Percentiles rank a stretch among this genome's conserved stretches.
phyloP scores from a whole-genome alignment of 2,113 vertebrate species.

The Petrocephalus zakoni region DNA sequence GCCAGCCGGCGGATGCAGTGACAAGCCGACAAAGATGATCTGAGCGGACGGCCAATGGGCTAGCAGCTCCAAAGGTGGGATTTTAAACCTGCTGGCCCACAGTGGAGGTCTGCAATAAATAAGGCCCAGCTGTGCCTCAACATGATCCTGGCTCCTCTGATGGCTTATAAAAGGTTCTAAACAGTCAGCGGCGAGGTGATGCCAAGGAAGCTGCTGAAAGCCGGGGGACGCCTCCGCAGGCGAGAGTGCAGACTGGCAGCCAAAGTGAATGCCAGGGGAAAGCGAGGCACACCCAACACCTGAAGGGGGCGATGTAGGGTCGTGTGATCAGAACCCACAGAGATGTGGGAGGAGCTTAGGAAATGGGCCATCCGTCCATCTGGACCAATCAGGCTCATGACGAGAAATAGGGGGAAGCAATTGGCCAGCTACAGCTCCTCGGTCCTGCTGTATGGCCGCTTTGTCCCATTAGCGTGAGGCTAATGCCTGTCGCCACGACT shows the following conservation, averaged over 20 bases:
- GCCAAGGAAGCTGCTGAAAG: conserved; percentile 1
- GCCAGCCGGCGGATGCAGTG: neutral
- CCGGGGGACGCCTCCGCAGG: neutral
- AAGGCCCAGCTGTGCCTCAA: neutral
- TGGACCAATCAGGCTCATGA: neutral
- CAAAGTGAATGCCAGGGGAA: neutral
- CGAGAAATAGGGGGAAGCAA: neutral
- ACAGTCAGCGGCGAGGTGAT: neutral
- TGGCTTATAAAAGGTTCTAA: conserved; percentile 15
- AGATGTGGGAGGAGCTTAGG: neutral
- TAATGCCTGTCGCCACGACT: no score
- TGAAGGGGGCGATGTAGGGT: neutral
- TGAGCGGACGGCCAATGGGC: no score
- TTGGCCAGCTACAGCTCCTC: neutral
- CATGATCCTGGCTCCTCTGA: neutral
- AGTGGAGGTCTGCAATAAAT: conserved; percentile 10
- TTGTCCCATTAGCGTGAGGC: neutral
- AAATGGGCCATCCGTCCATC: neutral
- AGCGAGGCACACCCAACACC: neutral
- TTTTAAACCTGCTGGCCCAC: neutral
- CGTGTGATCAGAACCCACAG: neutral
- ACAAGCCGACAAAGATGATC: neutral
- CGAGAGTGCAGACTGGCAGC: neutral
- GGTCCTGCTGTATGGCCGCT: neutral
- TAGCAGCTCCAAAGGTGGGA: neutral